Evolutionary conservation across 2,888 invertebrate genomes (phyloP).

Genomic region (Aspidapion aeneum): DNA sequence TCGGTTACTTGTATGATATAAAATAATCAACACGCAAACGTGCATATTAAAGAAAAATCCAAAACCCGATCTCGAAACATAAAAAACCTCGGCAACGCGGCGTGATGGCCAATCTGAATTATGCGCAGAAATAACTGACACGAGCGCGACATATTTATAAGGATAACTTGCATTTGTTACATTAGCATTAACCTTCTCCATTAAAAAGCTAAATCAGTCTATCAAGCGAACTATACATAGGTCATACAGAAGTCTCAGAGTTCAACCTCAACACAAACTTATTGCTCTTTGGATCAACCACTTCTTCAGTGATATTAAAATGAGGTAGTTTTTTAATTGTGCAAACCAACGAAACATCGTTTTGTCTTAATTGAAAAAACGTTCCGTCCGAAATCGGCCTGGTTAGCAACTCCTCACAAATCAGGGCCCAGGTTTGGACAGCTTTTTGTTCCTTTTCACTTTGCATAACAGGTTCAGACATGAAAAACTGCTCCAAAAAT

Average conservation of each 20-base stretch:
- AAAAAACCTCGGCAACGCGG: conserved; percentile 88
- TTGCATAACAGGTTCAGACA: conserved; percentile 79
- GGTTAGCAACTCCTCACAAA: conserved; percentile 89
- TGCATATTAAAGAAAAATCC: conserved; percentile 83
- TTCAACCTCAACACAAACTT: conserved; percentile 91
- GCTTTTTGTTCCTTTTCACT: conserved; percentile 78
- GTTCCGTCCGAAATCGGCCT: conserved; percentile 79
- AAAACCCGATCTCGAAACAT: conserved; percentile 87
- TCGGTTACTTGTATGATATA: conserved; percentile 90
- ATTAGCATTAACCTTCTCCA: too few relatives aligned
- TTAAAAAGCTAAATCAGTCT: conserved; percentile 46
- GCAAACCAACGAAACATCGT: conserved; percentile 89
- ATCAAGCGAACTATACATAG: conserved; percentile 42
- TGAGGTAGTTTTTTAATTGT: conserved; percentile 84
- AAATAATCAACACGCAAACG: conserved; percentile 97
- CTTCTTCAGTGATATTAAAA: conserved; percentile 92
- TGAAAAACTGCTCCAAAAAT: conserved; percentile 91
- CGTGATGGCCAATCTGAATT: too few relatives aligned
- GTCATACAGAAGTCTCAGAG: conserved; percentile 96
- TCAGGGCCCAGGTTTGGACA: conserved; percentile 93
- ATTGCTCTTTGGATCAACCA: conserved; percentile 93
- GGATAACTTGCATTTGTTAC: too few relatives aligned
- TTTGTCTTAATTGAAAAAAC: conserved; percentile 89
- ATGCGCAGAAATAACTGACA: too few relatives aligned
- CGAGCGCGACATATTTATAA: too few relatives aligned